Evolutionary conservation across 1,140 invertebrate species (phyloP).

Genomic region (Nephotettix cincticeps): DNA sequence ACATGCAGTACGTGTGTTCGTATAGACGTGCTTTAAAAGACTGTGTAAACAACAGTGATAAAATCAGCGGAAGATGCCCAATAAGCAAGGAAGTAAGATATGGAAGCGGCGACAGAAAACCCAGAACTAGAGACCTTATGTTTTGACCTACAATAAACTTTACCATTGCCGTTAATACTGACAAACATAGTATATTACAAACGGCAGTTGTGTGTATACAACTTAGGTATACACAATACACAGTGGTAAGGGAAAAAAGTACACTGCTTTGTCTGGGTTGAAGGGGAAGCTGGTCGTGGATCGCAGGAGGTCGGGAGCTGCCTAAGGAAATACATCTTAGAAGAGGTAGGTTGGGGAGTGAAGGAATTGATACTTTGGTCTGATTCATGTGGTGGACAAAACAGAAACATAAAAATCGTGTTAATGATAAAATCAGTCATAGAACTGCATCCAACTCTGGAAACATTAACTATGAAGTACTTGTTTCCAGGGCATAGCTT

Average conservation of each 20-base stretch:
- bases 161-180: background rate
- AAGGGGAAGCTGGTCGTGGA: slow-evolving; percentile 42
- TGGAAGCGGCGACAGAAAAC: background rate
- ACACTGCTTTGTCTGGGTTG: slow-evolving; percentile 43
- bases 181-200: slow-evolving; percentile 9
- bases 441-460: background rate
- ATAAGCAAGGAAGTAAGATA: background rate
- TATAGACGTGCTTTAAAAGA: background rate
- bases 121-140: too few species aligned
- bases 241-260: slow-evolving; percentile 27
- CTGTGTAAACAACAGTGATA: background rate
- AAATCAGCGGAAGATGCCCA: background rate
- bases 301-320: slow-evolving; percentile 44
- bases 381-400: background rate
- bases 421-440: background rate
- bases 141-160: background rate
- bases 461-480: background rate
- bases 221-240: slow-evolving; percentile 5
- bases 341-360: too few species aligned
- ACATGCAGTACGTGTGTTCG: background rate
- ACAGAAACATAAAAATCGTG: too few species aligned
- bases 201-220: slow-evolving; percentile 5
- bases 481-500: too few species aligned
- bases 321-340: too few species aligned
- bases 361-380: too few species aligned